A percentile compares a stretch with the other conserved stretches of the same genome.
Conservation (phyloP, 2,888 invertebrate genomes). For the Chesias legatella region DNA sequence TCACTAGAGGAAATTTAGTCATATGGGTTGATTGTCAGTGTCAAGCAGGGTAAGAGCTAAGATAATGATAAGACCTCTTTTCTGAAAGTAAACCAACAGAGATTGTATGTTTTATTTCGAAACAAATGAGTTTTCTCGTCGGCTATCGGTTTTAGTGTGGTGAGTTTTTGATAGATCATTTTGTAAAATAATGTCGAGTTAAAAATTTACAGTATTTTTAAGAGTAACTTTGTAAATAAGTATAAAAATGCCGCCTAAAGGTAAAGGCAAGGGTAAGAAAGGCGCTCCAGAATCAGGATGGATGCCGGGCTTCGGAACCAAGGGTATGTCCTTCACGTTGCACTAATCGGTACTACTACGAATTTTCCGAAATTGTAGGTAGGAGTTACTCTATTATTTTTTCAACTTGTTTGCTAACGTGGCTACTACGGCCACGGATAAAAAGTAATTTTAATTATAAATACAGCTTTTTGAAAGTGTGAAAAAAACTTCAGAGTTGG, state of each 20-base stretch:
- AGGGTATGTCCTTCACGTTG: slow-evolving; percentile 46
- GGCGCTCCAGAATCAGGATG: slow-evolving; percentile 71
- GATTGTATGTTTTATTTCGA: neutral
- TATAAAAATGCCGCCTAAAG: slow-evolving; percentile 58
- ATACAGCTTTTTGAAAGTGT: too few species aligned
- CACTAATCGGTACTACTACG: neutral
- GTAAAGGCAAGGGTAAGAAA: slow-evolving; percentile 51
- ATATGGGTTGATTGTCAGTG: too few species aligned
- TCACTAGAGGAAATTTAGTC: too few species aligned
- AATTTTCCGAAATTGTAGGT: too few species aligned
- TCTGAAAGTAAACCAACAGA: neutral
- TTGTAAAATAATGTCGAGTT: slow-evolving; percentile 54
- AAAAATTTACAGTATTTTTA: slow-evolving; percentile 38
- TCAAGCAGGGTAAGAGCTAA: too few species aligned
- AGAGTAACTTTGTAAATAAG: slow-evolving; percentile 31
- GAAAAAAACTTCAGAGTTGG: too few species aligned
- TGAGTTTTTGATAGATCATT: slow-evolving; percentile 49
- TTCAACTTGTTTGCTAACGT: too few species aligned
- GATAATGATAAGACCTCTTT: neutral
- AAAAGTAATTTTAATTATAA: too few species aligned
- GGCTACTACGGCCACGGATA: too few species aligned
- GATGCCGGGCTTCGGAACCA: slow-evolving; percentile 70
- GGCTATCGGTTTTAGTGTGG: slow-evolving; percentile 30
- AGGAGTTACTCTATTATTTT: too few species aligned
- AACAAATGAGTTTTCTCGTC: slow-evolving; percentile 17